phyloP scores from a whole-genome alignment of 1,140 invertebrate species.

The Lerema accius region DNA sequence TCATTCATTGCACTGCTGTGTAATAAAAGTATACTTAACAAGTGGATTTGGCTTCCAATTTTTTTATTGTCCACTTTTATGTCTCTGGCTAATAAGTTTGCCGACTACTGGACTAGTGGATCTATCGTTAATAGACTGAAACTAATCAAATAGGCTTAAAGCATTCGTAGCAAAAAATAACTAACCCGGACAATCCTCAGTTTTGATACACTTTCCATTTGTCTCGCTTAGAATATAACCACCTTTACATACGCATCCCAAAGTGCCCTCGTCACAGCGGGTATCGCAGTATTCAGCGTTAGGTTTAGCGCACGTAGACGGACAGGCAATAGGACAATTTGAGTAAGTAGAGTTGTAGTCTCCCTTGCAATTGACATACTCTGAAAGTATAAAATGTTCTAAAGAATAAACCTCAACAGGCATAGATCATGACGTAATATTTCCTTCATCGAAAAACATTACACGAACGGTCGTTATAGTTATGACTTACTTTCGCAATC shows the following conservation, averaged over 20 bases:
- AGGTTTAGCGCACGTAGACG: constrained; percentile 40
- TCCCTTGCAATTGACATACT: constrained; percentile 31
- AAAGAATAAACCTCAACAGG: no score
- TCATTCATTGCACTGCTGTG: no score
- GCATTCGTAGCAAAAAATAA: neutral
- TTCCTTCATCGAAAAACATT: no score
- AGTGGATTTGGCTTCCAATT: no score
- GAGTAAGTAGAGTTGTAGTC: constrained; percentile 42
- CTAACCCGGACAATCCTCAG: constrained; percentile 48
- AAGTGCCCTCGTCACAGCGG: constrained; percentile 11
- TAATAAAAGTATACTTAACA: no score
- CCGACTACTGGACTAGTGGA: no score
- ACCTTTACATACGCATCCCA: constrained; percentile 42
- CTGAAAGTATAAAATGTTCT: neutral
- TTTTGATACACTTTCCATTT: constrained; percentile 44
- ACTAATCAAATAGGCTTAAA: no score
- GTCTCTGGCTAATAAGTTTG: no score
- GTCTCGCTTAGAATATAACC: constrained; percentile 37
- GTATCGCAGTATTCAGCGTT: constrained; percentile 22
- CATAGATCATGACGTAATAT: no score
- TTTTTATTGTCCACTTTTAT: no score
- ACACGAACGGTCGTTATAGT: no score
- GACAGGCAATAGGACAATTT: constrained; percentile 36
- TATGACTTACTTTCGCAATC: constrained; percentile 36
- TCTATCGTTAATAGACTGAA: no score